Evolutionary conservation across 2,797 vertebrate genomes (phyloP), one percentile per base, ranked within the genome.

Genomic region (Aldrovandia affinis): DNA sequence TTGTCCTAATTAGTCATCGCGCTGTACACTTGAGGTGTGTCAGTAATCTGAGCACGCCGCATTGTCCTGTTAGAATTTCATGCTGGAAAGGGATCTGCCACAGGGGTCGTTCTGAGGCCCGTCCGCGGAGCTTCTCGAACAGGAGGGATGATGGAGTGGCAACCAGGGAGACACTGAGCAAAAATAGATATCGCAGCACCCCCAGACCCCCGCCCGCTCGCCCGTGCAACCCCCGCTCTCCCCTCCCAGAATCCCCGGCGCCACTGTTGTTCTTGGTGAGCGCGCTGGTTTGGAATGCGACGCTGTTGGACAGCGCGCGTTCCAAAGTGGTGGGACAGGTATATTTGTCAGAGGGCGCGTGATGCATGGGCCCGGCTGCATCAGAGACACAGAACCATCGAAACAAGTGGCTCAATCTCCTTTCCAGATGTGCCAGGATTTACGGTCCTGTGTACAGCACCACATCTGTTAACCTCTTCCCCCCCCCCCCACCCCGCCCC

Each of bases 191-290:
- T 59, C 22, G 3, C 33, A 59, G 8, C n/a, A 57, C 30, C 30
- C 57, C 83, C 39, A 52, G 50, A 10, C 39, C 20, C 3, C 42
- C 15, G 10, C 42, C 18, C 39, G 36, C 59, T 50, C 10, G 15
- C 15, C 50, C 14, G 2, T 12, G 28, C 20, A 1, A 30, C n/a
- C 47, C 50, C 59, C 20, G 47, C 42, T 55, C 47, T 25, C 7
- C 33, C 33, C 36, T 57, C 57, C 52, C 44, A 78, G 44, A 81
- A 81, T 89, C 87, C 84, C 85, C 85, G 73, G 83, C 90, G 89
- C 90, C 86, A 36, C 85, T 92, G 89, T 94, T 94, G 90, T 90
- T 91, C 85, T 94, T 94, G 93, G 93, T 90, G 84, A 5, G 42
- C n/a, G 28, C 28, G 73, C 54, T 12, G 14, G 73, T 87, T 55